A percentile compares a stretch with the other conserved stretches of the same genome.
These are phyloP conservation scores for Reticulitermes speratus DNA, from an alignment of 1,140 invertebrate species.

Conservation along the genomic window DNA sequence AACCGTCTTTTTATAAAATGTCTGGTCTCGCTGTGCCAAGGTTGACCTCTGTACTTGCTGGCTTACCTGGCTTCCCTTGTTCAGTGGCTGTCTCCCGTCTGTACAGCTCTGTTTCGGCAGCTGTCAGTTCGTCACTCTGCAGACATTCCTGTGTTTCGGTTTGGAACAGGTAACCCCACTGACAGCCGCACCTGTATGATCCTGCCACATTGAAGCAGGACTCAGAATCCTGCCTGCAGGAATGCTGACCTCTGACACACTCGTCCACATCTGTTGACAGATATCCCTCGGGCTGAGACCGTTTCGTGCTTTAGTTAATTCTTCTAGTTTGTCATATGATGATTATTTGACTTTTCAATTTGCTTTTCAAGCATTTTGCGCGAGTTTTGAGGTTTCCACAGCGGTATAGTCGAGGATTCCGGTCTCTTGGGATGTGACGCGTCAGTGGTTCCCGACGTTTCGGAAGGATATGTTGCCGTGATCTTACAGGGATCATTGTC, in stretches of 20 bases:
- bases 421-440: too few species aligned
- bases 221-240: constrained; percentile 49
- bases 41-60: neutral
- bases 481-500: too few species aligned
- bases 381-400: too few species aligned
- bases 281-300: too few species aligned
- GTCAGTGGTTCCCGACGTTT: too few species aligned
- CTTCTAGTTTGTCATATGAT: neutral
- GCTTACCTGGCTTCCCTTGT: neutral
- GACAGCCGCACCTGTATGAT: constrained; percentile 52
- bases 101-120: neutral
- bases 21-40: neutral
- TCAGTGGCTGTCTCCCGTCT: neutral
- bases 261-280: constrained; percentile 57
- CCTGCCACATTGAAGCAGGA: constrained; percentile 60
- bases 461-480: too few species aligned
- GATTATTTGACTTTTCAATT: neutral
- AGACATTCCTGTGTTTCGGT: constrained; percentile 39
- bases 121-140: neutral
- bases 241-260: constrained; percentile 48
- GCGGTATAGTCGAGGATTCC: too few species aligned
- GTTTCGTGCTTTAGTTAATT: neutral
- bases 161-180: constrained; percentile 49
- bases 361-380: too few species aligned
- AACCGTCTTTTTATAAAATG: too few species aligned